Evolutionary conservation across 2,888 invertebrate genomes (phyloP), one percentile per base, ranked within the genome.

Genomic region (Hoplodrina blanda): DNA sequence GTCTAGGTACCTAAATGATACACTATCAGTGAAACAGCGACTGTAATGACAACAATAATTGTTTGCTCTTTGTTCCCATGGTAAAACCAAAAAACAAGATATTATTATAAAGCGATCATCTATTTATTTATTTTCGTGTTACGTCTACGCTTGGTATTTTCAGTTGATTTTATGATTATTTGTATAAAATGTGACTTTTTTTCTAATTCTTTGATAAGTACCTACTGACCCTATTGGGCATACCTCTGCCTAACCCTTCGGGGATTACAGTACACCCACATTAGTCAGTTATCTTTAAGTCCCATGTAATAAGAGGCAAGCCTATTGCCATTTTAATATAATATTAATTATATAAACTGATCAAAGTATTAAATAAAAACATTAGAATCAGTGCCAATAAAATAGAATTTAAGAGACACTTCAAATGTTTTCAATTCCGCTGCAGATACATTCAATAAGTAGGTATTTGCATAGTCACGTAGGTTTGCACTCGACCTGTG

Each of bases 41-140:
- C 37, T 64, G 49, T 72, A 73, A 82, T 78, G 41, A 20, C 65
- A 60, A 33, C 63, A 72, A 73, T 80, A 72, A 73, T 80, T 73
- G 57, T 44, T 72, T 66, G 70, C 75, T 69, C 75, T 7, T 64
- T 15, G 13, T 49, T 55, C 4, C 13, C 37, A 37, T 6, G 19
- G 10, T 37, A 44, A 37, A 62, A 54, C 2, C 37, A 37, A 37
- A 8, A 33, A 33, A 33, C 33, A 33, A 7, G 7, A 37, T 37
- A 37, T 37, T 37, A 37, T 37, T 37, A 37, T 37, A 37, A 37
- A 37, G 37, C 37, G 37, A 37, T n/a, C n/a, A n/a, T n/a, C n/a
- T n/a, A n/a, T 37, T 37, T 8, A 37, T 37, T 8, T 37, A 37
- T 37, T 37, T 37, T 37, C 37, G 8, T 37, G 37, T 37, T 37